These are phyloP conservation scores for Xiphorhynchus elegans DNA, from an alignment of 2,113 vertebrate species.

Conservation along the genomic window DNA sequence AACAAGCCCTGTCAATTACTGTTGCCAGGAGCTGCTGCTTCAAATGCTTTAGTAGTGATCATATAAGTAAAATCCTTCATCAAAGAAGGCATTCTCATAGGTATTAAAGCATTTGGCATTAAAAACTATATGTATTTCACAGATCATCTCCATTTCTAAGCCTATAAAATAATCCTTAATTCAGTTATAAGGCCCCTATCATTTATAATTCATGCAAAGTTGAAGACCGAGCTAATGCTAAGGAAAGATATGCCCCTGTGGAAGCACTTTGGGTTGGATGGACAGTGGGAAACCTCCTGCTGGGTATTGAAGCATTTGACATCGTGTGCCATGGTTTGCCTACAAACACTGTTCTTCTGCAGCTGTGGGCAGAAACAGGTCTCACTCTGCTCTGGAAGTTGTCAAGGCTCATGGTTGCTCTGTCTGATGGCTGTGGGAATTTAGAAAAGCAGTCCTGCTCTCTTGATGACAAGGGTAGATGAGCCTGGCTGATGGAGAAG, in stretches of 20 bases:
- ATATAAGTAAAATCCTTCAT: not conserved
- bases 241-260: not conserved
- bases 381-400: not conserved
- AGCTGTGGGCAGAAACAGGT: not conserved
- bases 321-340: not conserved
- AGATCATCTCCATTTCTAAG: not conserved
- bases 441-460: not conserved
- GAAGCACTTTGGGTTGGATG: not conserved
- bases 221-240: not conserved
- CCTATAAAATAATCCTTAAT: not conserved
- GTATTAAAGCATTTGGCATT: conserved; percentile 4
- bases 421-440: not conserved
- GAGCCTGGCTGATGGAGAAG: not conserved
- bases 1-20: conserved; percentile 26
- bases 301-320: not conserved
- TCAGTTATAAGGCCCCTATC: not conserved
- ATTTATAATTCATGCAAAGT: not conserved
- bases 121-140: not conserved
- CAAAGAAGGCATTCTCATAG: not conserved
- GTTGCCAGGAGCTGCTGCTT: conserved; percentile 26
- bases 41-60: conserved; percentile 9
- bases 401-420: not conserved
- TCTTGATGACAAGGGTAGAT: not conserved
- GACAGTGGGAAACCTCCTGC: not conserved
- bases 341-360: not conserved